These are phyloP conservation scores for Ophion ventricosus DNA, from an alignment of 2,888 invertebrate species.

Conservation along the genomic window DNA sequence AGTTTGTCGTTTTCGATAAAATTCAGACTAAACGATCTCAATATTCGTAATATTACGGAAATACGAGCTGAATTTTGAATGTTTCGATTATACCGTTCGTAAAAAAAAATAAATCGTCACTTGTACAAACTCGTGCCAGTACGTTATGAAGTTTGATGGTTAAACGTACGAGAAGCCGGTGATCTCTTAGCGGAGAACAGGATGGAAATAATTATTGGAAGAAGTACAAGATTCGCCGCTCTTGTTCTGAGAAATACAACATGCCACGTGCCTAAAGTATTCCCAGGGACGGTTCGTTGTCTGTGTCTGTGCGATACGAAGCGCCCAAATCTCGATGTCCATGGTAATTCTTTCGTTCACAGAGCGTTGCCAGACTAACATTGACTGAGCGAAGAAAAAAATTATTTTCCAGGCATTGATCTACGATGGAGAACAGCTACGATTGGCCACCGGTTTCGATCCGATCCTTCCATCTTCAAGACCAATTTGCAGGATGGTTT, in stretches of 20 bases:
- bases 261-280: constrained; percentile 57
- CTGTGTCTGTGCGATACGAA: constrained; percentile 66
- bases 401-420: constrained; percentile 60
- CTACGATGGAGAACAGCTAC: constrained; percentile 26
- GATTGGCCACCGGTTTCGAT: not conserved
- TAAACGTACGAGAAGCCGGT: constrained; percentile 49
- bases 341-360: constrained; percentile 46
- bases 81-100: not conserved
- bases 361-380: not conserved
- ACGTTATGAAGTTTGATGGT: constrained; percentile 54
- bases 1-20: not conserved
- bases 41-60: not conserved
- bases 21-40: not conserved
- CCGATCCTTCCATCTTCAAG: constrained; percentile 16
- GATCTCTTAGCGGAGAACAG: constrained; percentile 36
- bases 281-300: constrained; percentile 61
- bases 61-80: not conserved
- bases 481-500: constrained; percentile 26
- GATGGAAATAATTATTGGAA: constrained; percentile 73
- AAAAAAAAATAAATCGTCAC: not conserved
- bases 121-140: constrained; percentile 13
- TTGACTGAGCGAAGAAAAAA: not conserved
- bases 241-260: constrained; percentile 62
- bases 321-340: constrained; percentile 58
- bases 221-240: constrained; percentile 66